Percentiles rank a stretch among this genome's conserved stretches.
Evolutionary conservation across 2,113 vertebrate genomes (phyloP).

Genomic region (Riparia riparia): DNA sequence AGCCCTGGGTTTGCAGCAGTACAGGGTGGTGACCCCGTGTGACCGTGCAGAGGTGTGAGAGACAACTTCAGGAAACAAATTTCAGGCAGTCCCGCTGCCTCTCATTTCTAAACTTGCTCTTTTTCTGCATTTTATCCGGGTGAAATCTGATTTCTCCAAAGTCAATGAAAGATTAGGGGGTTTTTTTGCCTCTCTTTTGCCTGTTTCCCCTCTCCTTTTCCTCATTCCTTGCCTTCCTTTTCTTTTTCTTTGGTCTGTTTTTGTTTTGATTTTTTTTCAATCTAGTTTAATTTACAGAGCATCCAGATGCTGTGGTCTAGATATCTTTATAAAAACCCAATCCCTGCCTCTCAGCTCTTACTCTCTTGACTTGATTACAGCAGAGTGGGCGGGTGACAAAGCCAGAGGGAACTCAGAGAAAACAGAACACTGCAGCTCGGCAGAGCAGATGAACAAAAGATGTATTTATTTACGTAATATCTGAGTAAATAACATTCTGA

Average conservation of each 20-base stretch:
- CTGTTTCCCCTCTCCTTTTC: not conserved
- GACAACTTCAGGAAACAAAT: not conserved
- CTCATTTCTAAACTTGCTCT: not conserved
- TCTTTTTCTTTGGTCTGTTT: not conserved
- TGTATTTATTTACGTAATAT: not conserved
- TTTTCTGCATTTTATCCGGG: not conserved
- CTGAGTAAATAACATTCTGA: not conserved
- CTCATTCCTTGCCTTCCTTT: not conserved
- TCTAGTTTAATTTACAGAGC: not conserved
- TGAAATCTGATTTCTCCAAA: not conserved
- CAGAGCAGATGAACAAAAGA: not conserved
- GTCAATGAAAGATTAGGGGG: rapidly evolving
- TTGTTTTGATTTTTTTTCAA: not conserved
- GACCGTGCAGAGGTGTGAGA: not conserved
- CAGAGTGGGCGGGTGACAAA: not conserved
- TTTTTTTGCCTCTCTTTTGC: not conserved
- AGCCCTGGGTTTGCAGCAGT: not conserved
- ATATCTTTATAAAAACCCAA: not conserved
- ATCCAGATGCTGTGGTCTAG: not conserved
- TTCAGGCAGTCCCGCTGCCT: not conserved
- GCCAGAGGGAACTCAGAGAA: not conserved
- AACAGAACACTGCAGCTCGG: not conserved
- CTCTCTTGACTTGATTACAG: not conserved
- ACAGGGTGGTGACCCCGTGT: not conserved
- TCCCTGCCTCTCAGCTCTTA: not conserved